Conservation (phyloP, 2,113 vertebrate species). For the Vanacampus margaritifer region DNA sequence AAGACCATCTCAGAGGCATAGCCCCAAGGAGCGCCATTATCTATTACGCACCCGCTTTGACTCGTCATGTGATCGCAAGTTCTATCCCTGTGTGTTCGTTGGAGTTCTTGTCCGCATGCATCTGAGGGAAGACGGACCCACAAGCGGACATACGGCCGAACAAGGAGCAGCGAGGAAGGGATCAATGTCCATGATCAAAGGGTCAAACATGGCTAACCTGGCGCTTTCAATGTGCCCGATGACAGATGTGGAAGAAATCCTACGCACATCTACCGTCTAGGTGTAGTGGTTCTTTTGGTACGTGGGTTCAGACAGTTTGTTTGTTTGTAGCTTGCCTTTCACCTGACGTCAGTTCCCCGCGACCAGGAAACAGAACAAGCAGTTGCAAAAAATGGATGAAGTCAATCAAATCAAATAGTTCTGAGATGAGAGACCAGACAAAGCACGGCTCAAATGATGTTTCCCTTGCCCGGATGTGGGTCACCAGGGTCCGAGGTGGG, state of each 20-base stretch:
- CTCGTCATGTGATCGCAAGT: slow-evolving; percentile 46
- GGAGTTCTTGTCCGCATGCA: slow-evolving; percentile 4
- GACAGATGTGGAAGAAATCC: slow-evolving; percentile 26
- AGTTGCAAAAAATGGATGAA: too few relatives aligned
- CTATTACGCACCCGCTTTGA: slow-evolving; percentile 40
- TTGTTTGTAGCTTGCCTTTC: too few relatives aligned
- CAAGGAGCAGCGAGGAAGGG: slow-evolving; percentile 16
- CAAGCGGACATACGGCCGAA: slow-evolving; percentile 45
- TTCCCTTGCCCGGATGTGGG: too few relatives aligned
- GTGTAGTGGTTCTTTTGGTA: too few relatives aligned
- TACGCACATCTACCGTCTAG: neutral
- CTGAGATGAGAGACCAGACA: too few relatives aligned
- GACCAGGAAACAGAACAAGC: too few relatives aligned
- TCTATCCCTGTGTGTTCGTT: slow-evolving; percentile 9
- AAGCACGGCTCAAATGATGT: too few relatives aligned
- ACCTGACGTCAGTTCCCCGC: too few relatives aligned
- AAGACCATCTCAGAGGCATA: slow-evolving; percentile 51
- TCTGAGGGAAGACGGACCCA: slow-evolving; percentile 14
- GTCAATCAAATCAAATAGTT: too few relatives aligned
- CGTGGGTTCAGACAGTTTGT: too few relatives aligned
- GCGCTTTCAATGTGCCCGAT: slow-evolving; percentile 18
- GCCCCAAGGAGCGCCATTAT: slow-evolving; percentile 60
- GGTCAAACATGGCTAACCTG: slow-evolving; percentile 30
- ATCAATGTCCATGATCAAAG: slow-evolving; percentile 40
- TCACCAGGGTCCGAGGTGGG: too few relatives aligned